Conservation (phyloP, 2,113 vertebrate species). For the Mystacornis crossleyi region DNA sequence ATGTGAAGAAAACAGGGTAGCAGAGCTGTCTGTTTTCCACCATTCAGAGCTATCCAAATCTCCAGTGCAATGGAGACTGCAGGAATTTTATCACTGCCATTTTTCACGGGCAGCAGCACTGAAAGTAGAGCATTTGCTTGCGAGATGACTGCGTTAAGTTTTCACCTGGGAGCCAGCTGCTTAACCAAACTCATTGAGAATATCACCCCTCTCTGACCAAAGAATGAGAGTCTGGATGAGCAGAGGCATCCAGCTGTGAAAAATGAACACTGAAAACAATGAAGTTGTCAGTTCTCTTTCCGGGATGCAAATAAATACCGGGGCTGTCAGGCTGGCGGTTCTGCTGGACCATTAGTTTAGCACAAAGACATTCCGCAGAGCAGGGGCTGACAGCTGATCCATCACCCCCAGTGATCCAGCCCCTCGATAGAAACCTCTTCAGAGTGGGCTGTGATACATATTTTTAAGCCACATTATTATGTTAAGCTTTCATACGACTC, state of each 20-base stretch:
- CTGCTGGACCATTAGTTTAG: constrained; percentile 77
- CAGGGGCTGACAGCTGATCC: constrained; percentile 65
- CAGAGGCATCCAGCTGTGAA: constrained; percentile 71
- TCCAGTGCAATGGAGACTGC: background rate
- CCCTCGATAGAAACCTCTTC: constrained; percentile 23
- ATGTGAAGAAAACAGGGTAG: background rate
- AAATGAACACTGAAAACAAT: constrained; percentile 79
- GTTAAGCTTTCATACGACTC: background rate
- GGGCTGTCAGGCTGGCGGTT: constrained; percentile 50
- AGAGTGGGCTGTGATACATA: constrained; percentile 10
- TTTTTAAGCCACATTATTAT: constrained; percentile 20
- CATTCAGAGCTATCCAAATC: background rate
- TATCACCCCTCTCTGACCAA: constrained; percentile 59
- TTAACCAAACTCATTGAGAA: constrained; percentile 34
- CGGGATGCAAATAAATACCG: constrained; percentile 79
- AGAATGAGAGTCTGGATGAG: constrained; percentile 65
- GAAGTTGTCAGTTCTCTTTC: constrained; percentile 77
- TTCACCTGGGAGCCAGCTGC: constrained; percentile 53
- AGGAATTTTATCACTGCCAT: background rate
- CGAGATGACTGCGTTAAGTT: background rate
- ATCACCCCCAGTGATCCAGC: constrained; percentile 24
- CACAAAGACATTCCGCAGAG: constrained; percentile 72
- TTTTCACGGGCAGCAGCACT: background rate
- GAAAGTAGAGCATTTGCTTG: rapidly evolving
- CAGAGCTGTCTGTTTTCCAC: background rate